A percentile compares a stretch with the other conserved stretches of the same genome.
Evolutionary conservation across 23 tunicate genomes (phyloP).

Genomic region (Clavelina lepadiformis): DNA sequence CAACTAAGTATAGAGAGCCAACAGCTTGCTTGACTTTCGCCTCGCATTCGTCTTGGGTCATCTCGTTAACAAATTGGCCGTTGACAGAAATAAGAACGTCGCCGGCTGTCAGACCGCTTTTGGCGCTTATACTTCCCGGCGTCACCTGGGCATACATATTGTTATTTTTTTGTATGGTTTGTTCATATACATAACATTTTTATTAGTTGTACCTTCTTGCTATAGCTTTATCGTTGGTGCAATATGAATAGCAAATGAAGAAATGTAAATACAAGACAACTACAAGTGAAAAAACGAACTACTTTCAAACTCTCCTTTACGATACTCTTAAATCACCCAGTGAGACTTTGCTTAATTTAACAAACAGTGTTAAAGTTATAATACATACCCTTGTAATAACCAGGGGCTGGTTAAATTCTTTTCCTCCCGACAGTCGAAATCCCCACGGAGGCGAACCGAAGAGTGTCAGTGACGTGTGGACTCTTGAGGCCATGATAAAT

Average conservation of each 20-base stretch:
- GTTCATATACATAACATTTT: too few species aligned
- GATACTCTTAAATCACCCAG: too few species aligned
- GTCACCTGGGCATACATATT: constrained; percentile 42
- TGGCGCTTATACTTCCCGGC: constrained; percentile 67
- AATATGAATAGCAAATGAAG: too few species aligned
- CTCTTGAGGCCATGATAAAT: too few species aligned
- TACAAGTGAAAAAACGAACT: too few species aligned
- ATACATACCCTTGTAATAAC: constrained; percentile 66
- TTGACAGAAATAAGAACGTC: constrained; percentile 78
- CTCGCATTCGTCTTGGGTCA: constrained; percentile 78
- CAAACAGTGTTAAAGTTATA: neutral
- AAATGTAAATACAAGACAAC: too few species aligned
- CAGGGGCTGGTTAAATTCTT: constrained; percentile 70
- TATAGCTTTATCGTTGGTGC: too few species aligned
- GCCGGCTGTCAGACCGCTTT: constrained; percentile 59
- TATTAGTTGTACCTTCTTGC: too few species aligned
- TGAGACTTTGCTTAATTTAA: neutral
- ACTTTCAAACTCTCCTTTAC: too few species aligned
- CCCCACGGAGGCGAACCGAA: constrained; percentile 88
- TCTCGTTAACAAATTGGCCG: constrained; percentile 40
- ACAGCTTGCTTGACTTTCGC: constrained; percentile 61
- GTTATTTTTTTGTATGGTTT: neutral
- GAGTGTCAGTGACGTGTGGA: constrained; percentile 59
- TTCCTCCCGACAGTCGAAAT: constrained; percentile 82
- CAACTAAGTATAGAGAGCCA: constrained; percentile 50